Conservation (phyloP, 2,888 invertebrate genomes). For the Drosophila borealis region DNA sequence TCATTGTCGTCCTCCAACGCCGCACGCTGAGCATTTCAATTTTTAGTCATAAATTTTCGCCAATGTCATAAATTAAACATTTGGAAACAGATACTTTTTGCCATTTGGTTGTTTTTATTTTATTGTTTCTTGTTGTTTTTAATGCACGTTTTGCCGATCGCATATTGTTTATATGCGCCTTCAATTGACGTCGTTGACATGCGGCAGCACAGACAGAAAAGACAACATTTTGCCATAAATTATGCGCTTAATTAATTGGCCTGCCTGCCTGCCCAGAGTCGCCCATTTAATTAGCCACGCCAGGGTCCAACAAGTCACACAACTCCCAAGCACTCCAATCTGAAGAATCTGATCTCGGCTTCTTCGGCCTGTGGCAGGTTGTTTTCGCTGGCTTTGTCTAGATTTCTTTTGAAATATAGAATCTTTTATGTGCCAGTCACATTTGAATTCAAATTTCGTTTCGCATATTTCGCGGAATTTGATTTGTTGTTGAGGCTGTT, state of each 20-base stretch:
- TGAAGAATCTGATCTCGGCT: slow-evolving; percentile 10
- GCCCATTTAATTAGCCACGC: slow-evolving; percentile 64
- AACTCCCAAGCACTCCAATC: slow-evolving; percentile 1
- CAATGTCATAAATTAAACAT: slow-evolving; percentile 78
- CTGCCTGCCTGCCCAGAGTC: slow-evolving; percentile 52
- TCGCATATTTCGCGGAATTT: slow-evolving; percentile 57
- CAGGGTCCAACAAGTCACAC: too few relatives aligned
- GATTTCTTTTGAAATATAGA: slow-evolving; percentile 64
- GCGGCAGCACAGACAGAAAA: slow-evolving; percentile 7
- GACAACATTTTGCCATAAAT: slow-evolving; percentile 74
- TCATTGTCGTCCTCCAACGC: slow-evolving; percentile 59
- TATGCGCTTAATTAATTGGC: slow-evolving; percentile 82
- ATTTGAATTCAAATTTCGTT: slow-evolving; percentile 51
- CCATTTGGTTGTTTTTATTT: slow-evolving; percentile 9
- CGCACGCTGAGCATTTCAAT: slow-evolving; percentile 68
- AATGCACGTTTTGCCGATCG: slow-evolving; percentile 47
- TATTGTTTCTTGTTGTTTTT: slow-evolving; percentile 2
- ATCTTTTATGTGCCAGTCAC: slow-evolving; percentile 30
- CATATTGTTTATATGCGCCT: slow-evolving; percentile 35
- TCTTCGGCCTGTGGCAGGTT: slow-evolving; percentile 44
- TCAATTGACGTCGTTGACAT: slow-evolving; percentile 62
- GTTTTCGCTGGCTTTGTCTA: slow-evolving; percentile 30
- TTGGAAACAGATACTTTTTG: slow-evolving; percentile 71
- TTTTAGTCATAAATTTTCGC: slow-evolving; percentile 73
- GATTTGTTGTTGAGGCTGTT: slow-evolving; percentile 24